Conservation (phyloP, 2,113 vertebrate genomes). For the Globicephala melas region DNA sequence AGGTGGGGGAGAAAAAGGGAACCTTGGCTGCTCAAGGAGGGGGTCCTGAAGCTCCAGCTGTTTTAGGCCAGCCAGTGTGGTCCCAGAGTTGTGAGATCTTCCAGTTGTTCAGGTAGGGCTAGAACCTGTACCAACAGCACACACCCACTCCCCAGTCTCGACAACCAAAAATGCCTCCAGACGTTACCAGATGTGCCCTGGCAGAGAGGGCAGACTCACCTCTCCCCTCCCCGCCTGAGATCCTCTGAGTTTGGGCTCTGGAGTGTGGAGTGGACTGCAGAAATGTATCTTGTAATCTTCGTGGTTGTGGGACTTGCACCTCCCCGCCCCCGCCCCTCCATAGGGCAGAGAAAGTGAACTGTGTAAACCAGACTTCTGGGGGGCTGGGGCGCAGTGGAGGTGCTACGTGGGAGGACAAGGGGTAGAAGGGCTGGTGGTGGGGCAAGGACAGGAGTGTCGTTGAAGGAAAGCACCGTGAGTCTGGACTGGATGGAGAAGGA, state of each 20-base stretch:
- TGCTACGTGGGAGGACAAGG: rapidly evolving
- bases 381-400: rapidly evolving
- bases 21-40: background rate
- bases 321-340: background rate
- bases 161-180: background rate
- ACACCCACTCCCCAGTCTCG: background rate
- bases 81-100: background rate
- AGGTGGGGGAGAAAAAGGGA: no score
- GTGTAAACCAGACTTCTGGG: background rate
- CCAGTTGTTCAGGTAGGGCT: background rate
- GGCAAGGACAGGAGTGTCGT: background rate
- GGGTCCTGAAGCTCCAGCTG: background rate
- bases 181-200: background rate
- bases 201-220: background rate
- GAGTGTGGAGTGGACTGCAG: background rate
- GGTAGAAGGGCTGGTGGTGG: background rate
- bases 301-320: background rate
- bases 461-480: background rate
- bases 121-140: background rate
- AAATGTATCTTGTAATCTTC: background rate
- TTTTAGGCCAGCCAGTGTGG: no score
- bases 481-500: background rate
- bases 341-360: background rate
- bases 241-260: background rate
- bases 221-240: background rate